Base-by-base conservation (phyloP, 2,797 vertebrate genomes). In the Harpagifer antarcticus region DNA sequence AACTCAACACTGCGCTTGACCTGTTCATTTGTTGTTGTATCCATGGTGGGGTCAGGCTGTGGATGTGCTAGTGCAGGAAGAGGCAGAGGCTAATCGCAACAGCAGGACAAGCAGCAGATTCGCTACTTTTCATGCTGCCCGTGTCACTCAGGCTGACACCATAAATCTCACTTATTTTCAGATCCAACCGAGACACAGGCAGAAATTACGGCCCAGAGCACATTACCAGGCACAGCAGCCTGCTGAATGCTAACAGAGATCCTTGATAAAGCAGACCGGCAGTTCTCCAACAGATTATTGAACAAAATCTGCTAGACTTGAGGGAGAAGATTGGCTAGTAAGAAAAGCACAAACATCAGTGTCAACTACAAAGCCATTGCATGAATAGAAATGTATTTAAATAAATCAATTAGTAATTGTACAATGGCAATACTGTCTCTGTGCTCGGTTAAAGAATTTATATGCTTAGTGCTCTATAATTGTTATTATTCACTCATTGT, bases 151-250 rank as follows among this genome's bases (percentile, higher is more conserved):
- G 88, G 78, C 90, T 94, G 90, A 94, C 94, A 93, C 92, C 91
- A 94, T 95, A 95, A 95, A 95, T 95, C 94, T 94, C 91, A 93
- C 93, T 95, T 95, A 94, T 93, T 94, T 93, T 94, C 92, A 87
- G 92, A 93, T 93, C 89, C 90, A 89, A 77, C 86, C 45, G 72
- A 91, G 92, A 91, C 92, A 88, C 62, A 27, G 78, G 89, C 82
- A 93, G 89, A 94, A 91, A 94, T 94, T 92, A 92, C 79, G 44
- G 87, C 88, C 87, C 89, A 90, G 88, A 93, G 86, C 89, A 86
- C 89, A 93, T 94, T 93, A 91, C 91, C 87, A 87, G 90, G 77
- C 78, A 55, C 83, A 62, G 91, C 74, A 61, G 86, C 56, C 77
- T 67, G 80, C 85, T 87, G 93, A 94, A 95, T 95, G 89, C 90